These are phyloP conservation scores for Clivina fossor DNA, from an alignment of 2,888 invertebrate species.

Conservation along the genomic window DNA sequence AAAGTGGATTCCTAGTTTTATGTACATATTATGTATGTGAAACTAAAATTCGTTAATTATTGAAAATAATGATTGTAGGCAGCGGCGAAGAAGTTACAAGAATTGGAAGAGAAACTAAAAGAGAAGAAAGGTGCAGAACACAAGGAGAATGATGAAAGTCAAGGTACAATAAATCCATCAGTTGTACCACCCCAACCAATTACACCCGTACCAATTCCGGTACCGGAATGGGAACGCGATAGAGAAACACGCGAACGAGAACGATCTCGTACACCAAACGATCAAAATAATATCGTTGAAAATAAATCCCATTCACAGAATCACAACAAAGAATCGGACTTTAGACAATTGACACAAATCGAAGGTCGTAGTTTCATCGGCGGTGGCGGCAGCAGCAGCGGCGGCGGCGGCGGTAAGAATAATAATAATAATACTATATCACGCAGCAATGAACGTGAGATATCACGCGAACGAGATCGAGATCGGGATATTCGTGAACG, in stretches of 20 bases:
- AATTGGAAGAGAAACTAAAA: conserved; percentile 67
- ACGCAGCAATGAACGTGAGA: conserved; percentile 45
- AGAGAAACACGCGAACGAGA: conserved; percentile 51
- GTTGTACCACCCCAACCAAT: conserved; percentile 51
- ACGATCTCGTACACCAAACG: conserved; percentile 44
- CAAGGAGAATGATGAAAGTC: conserved; percentile 52
- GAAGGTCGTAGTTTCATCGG: conserved; percentile 48
- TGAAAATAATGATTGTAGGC: too few relatives aligned
- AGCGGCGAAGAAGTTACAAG: conserved; percentile 67
- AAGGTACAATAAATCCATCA: conserved; percentile 52
- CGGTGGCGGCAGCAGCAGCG: conserved; percentile 45
- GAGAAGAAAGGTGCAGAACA: conserved; percentile 59
- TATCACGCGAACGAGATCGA: conserved; percentile 48
- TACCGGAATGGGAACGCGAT: conserved; percentile 59
- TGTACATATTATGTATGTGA: too few relatives aligned
- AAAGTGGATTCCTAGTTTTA: too few relatives aligned
- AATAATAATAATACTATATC: conserved; percentile 50
- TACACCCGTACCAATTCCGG: conserved; percentile 54
- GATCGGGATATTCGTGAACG: conserved; percentile 56
- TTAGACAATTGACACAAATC: conserved; percentile 52
- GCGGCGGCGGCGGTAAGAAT: too few relatives aligned
- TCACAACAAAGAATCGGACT: conserved; percentile 38
- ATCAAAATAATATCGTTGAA: conserved; percentile 34
- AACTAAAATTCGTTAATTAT: not conserved
- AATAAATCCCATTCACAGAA: conserved; percentile 40